A percentile compares a stretch with the other conserved stretches of the same genome.
Conservation (phyloP, 2,888 invertebrate genomes). For the Drosophila antonietae region DNA sequence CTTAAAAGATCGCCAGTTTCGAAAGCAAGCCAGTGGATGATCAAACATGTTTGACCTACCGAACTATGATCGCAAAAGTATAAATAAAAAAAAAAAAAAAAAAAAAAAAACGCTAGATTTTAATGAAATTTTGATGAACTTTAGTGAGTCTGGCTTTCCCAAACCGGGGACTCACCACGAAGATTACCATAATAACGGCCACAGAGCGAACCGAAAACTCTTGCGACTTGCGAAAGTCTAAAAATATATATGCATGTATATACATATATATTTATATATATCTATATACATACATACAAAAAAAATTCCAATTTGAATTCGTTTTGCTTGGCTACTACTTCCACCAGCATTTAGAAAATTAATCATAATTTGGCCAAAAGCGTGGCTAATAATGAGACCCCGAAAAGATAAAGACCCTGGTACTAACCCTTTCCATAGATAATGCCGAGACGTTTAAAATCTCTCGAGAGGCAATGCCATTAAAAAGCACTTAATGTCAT, state of each 20-base stretch:
- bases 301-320: slow-evolving; percentile 33
- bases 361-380: slow-evolving; percentile 53
- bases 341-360: slow-evolving; percentile 39
- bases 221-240: slow-evolving; percentile 45
- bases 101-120: slow-evolving; percentile 21
- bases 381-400: slow-evolving; percentile 26
- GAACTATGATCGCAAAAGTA: slow-evolving; percentile 26
- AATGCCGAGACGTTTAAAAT: slow-evolving; percentile 42
- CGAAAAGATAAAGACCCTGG: slow-evolving; percentile 10
- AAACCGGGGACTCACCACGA: slow-evolving; percentile 52
- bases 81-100: neutral
- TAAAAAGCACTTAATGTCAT: slow-evolving; percentile 70
- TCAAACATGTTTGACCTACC: slow-evolving; percentile 41
- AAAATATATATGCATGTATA: neutral
- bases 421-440: slow-evolving; percentile 14
- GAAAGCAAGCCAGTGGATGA: slow-evolving; percentile 36
- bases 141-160: slow-evolving; percentile 17
- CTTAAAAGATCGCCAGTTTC: slow-evolving; percentile 33
- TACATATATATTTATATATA: neutral
- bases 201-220: slow-evolving; percentile 16
- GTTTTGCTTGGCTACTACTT: slow-evolving; percentile 26
- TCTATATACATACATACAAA: neutral
- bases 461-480: slow-evolving; percentile 41
- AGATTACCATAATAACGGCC: slow-evolving; percentile 69
- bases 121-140: slow-evolving; percentile 55